phyloP scores from a whole-genome alignment of 2,797 vertebrate genomes.

The Crenuchus spilurus region DNA sequence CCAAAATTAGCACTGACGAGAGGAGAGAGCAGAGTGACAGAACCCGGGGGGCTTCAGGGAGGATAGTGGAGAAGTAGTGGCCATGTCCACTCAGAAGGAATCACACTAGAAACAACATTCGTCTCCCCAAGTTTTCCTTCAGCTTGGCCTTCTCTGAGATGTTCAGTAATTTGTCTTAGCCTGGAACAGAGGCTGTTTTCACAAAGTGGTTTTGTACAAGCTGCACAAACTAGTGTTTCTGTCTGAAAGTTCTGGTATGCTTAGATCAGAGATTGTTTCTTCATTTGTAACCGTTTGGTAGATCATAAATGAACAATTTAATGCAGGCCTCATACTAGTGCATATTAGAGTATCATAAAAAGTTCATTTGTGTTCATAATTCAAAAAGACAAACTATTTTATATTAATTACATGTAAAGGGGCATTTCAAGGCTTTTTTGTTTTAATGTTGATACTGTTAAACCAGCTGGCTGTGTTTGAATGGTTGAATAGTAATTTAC shows the following conservation, averaged over 20 bases:
- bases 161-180: constrained; percentile 13
- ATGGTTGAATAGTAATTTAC: no score
- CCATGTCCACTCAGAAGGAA: constrained; percentile 23
- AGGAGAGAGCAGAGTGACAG: constrained; percentile 29
- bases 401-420: no score
- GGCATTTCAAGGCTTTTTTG: no score
- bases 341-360: no score
- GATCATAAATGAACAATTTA: neutral
- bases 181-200: neutral
- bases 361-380: no score
- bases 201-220: neutral
- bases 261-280: neutral
- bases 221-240: neutral
- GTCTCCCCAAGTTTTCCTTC: constrained; percentile 36
- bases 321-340: no score
- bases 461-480: no score
- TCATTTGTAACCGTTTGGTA: neutral
- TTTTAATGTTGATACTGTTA: no score
- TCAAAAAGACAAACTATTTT: no score
- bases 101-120: constrained; percentile 32
- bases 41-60: constrained; percentile 28
- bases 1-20: constrained; percentile 37
- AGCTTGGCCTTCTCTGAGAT: constrained; percentile 30
- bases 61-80: constrained; percentile 26
- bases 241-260: neutral